Percentiles rank a stretch among this genome's conserved stretches.
phyloP scores from a whole-genome alignment of 2,888 invertebrate genomes.

The Crocallis elinguaria region DNA sequence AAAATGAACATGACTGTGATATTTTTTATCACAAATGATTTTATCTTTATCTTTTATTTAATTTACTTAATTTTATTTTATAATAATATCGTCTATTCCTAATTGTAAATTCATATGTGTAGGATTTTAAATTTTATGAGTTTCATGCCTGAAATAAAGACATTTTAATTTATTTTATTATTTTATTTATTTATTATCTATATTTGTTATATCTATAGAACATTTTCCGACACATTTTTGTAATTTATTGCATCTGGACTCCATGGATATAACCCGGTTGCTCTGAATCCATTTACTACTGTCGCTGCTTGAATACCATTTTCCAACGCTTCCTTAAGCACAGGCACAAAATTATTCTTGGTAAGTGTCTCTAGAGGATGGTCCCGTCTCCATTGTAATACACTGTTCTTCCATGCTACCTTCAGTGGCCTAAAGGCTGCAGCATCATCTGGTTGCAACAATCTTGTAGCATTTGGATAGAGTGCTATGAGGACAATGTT shows the following conservation, averaged over 20 bases:
- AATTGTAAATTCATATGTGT: no score
- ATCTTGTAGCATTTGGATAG: not conserved
- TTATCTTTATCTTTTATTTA: no score
- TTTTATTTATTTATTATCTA: no score
- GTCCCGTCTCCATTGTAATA: slow-evolving; percentile 35
- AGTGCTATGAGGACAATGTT: not conserved
- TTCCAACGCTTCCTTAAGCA: slow-evolving; percentile 32
- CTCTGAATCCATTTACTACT: slow-evolving; percentile 38
- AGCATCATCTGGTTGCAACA: slow-evolving; percentile 40
- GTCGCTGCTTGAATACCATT: slow-evolving; percentile 21
- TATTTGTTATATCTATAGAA: no score
- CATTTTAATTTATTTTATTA: no score
- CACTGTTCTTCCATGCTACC: slow-evolving; percentile 34
- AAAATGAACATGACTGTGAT: no score
- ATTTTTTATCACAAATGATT: no score
- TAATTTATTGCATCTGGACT: slow-evolving; percentile 23
- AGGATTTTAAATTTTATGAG: no score
- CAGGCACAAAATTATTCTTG: slow-evolving; percentile 36
- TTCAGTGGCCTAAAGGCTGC: slow-evolving; percentile 40
- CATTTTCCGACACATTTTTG: no score
- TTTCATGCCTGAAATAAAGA: no score
- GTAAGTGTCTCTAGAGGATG: slow-evolving; percentile 29
- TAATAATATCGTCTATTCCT: no score
- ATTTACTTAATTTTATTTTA: no score
- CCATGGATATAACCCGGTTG: slow-evolving; percentile 33